Base-by-base conservation (phyloP, 2,797 vertebrate genomes). In the Schizopygopsis pylzovi region DNA sequence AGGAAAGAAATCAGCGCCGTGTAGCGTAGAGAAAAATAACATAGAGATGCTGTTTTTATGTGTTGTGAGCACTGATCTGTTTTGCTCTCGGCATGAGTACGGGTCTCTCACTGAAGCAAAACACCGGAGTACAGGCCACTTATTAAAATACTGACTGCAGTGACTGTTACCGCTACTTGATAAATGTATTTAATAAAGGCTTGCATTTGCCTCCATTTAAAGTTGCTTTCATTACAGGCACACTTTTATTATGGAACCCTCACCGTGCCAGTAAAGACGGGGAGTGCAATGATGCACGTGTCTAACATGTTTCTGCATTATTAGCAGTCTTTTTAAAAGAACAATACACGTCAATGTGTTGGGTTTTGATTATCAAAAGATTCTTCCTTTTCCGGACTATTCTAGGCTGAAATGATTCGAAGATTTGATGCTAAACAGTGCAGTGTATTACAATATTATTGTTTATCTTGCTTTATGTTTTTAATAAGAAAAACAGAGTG, bases 151-250 rank as follows among this genome's bases (percentile, higher is more conserved):
- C 70, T 52, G 85, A 89, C 81, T 77, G 49, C 83, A 91, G 86
- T 86, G 92, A 91, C 91, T 90, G 88, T 90, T 83, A 52, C 85
- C 25, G 87, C 91, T 90, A 93, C 91, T 90, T 94, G 94, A 96
- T 94, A 93, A 91, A 95, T 94, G 92, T 90, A 91, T 94, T 95
- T 94, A 95, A 96, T 95, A 95, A 94, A 73, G 77, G 49, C 91
- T 91, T 91, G 91, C 92, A 90, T 85, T 85, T 92, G 91, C 83
- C 84, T 91, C 91, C 92, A 90, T 84, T 85, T 90, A 90, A 92
- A 93, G 91, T 91, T 93, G 91, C 90, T 94, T 94, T 95, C 93
- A 95, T 94, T 95, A 94, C 92, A 91, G 91, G 87, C 84, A 49
- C 82, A 90, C 89, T 91, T 93, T 94, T 93, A 94, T 94, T 91